Evolutionary conservation across 1,140 invertebrate genomes (phyloP), one percentile per base, ranked within the genome.

Genomic region (Lordiphosa stackelbergi): DNA sequence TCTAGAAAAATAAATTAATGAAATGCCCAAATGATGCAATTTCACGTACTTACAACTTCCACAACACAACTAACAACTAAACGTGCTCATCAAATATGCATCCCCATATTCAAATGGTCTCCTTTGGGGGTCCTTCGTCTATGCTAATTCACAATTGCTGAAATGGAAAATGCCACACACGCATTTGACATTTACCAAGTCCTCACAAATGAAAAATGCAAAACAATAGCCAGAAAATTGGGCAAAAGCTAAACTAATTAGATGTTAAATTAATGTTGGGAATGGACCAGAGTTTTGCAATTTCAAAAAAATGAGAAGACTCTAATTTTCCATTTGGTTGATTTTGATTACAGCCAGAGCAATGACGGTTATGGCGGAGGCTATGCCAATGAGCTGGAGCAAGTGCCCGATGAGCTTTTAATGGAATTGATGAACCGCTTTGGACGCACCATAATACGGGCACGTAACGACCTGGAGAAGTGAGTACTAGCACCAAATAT

Each of bases 371-470:
- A 60, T 2, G 68, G 58, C 34, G 73, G 69, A 19, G 69, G 66
- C 49, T 84, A 84, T 36, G 58, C 51, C 55, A 86, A 87, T 40
- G 87, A 88, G 46, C 63, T 81, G 24, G 77, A 83, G 31, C 69
- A 73, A 49, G 78, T 83, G 46, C 78, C 87, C 36, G 86, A 87
- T 49, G 91, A 92, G 69, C 88, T 91, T n/a, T 88, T 91, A 53
- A 88, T 92, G 73, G 90, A 91, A 59, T 83, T 92, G 62, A 85
- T 92, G 61, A 90, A 90, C 9, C 88, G 90, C 54, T 88, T 92
- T 66, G 90, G 91, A 48, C 90, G 91, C 66, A 90, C 89, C 55
- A 90, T 91, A 55, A 88, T 91, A 55, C 88, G 88, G 58, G 90
- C 89, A 49, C 88, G 88, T 54, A 89, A 88, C 63, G 90, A 91